These are phyloP conservation scores for Pediacus dermestoides DNA, from an alignment of 2,888 invertebrate species.

Conservation along the genomic window DNA sequence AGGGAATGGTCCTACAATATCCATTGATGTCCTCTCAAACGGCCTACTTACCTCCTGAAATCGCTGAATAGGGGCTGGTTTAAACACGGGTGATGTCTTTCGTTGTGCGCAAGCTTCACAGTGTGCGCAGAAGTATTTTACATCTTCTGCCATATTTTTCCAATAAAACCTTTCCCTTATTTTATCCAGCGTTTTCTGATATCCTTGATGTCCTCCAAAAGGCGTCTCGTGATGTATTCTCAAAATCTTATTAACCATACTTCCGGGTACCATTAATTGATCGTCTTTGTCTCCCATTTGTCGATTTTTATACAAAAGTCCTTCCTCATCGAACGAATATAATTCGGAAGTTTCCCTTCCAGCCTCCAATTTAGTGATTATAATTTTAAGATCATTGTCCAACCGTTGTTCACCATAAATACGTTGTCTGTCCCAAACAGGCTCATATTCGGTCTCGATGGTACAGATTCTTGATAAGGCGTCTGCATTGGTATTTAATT, in stretches of 20 bases:
- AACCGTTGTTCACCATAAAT: no score
- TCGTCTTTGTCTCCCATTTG: slow-evolving; percentile 12
- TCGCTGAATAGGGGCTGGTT: slow-evolving; percentile 23
- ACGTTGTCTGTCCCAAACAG: slow-evolving; percentile 13
- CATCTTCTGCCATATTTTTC: no score
- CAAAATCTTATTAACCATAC: no score
- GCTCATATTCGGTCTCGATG: neutral
- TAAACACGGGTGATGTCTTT: slow-evolving; percentile 24
- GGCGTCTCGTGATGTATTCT: slow-evolving; percentile 24
- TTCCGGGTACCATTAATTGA: no score
- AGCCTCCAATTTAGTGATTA: no score
- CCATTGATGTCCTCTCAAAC: slow-evolving; percentile 28
- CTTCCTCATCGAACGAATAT: no score
- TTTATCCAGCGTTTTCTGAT: slow-evolving; percentile 27
- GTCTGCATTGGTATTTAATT: slow-evolving; percentile 21
- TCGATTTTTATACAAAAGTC: no score
- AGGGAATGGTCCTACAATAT: slow-evolving; percentile 34
- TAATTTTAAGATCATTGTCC: no score
- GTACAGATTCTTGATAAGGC: slow-evolving; percentile 16
- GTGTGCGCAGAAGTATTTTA: slow-evolving; percentile 21
- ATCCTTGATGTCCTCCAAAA: slow-evolving; percentile 31
- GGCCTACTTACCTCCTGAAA: slow-evolving; percentile 22
- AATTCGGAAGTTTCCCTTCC: no score
- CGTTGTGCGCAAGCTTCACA: slow-evolving; percentile 29
- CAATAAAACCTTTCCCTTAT: slow-evolving; percentile 24